A percentile compares a stretch with the other conserved stretches of the same genome.
phyloP scores from a whole-genome alignment of 2,113 vertebrate genomes.

The Eretmochelys imbricata region DNA sequence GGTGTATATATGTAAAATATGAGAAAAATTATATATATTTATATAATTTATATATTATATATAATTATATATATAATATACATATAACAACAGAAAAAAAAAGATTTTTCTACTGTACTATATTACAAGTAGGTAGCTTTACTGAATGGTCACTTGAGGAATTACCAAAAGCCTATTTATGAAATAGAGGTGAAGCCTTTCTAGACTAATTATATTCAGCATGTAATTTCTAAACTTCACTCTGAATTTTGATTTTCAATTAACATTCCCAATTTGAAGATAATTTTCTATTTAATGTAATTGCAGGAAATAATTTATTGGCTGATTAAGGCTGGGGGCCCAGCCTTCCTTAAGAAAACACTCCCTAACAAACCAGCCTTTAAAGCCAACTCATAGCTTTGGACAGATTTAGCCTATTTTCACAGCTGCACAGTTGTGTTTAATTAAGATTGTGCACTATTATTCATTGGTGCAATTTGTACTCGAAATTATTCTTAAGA shows the following conservation, averaged over 20 bases:
- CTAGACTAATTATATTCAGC: conserved; percentile 83
- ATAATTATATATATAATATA: background rate
- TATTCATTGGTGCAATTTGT: conserved; percentile 83
- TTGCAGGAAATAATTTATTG: conserved; percentile 97
- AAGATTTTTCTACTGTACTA: conserved; percentile 69
- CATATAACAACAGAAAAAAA: background rate
- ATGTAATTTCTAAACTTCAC: conserved; percentile 89
- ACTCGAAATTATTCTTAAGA: conserved; percentile 82
- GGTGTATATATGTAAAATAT: background rate
- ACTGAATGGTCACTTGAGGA: conserved; percentile 81
- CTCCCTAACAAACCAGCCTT: conserved; percentile 81
- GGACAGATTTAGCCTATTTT: conserved; percentile 89
- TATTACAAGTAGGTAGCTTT: conserved; percentile 74
- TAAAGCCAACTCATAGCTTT: conserved; percentile 79
- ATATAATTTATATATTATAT: too few relatives aligned
- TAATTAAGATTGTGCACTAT: conserved; percentile 86
- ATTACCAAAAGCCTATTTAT: conserved; percentile 80
- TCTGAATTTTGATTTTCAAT: conserved; percentile 96
- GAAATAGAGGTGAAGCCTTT: conserved; percentile 84
- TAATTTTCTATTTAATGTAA: conserved; percentile 94
- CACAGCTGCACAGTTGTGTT: conserved; percentile 87
- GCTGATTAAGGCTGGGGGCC: conserved; percentile 93
- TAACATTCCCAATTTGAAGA: conserved; percentile 92
- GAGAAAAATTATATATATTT: too few relatives aligned
- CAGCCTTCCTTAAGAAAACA: conserved; percentile 88